Evolutionary conservation across 2,113 vertebrate species (phyloP).

Genomic region (Capricornis sumatraensis): DNA sequence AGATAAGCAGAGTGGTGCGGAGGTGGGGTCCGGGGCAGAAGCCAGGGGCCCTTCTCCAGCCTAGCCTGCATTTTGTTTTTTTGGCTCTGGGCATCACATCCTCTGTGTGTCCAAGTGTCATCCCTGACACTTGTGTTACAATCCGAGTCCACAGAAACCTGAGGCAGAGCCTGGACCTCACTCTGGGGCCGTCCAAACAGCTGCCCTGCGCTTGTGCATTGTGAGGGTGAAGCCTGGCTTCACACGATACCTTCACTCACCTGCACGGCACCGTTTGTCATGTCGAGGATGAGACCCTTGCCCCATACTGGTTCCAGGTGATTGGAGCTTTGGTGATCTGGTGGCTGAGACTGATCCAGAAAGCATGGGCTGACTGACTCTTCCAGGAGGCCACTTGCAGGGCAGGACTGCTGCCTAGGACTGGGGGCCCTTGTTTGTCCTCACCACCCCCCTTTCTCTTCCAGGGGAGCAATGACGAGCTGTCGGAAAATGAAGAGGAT

Average conservation of each 20-base stretch:
- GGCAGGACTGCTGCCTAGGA: not conserved
- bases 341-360: not conserved
- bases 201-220: not conserved
- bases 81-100: not conserved
- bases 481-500: conserved; percentile 89
- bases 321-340: not conserved
- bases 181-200: fast-evolving
- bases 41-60: fast-evolving
- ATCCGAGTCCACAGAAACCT: not conserved
- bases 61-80: not conserved
- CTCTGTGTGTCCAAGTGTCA: fast-evolving
- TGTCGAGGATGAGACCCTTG: fast-evolving
- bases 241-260: fast-evolving
- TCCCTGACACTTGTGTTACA: not conserved
- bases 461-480: conserved; percentile 87
- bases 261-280: not conserved
- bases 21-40: not conserved
- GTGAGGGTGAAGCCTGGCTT: not conserved
- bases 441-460: not conserved
- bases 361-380: fast-evolving
- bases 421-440: not conserved
- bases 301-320: fast-evolving
- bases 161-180: not conserved
- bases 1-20: fast-evolving
- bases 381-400: not conserved